Evolutionary conservation across 2,113 vertebrate genomes (phyloP).

Genomic region (Mungos mungo): DNA sequence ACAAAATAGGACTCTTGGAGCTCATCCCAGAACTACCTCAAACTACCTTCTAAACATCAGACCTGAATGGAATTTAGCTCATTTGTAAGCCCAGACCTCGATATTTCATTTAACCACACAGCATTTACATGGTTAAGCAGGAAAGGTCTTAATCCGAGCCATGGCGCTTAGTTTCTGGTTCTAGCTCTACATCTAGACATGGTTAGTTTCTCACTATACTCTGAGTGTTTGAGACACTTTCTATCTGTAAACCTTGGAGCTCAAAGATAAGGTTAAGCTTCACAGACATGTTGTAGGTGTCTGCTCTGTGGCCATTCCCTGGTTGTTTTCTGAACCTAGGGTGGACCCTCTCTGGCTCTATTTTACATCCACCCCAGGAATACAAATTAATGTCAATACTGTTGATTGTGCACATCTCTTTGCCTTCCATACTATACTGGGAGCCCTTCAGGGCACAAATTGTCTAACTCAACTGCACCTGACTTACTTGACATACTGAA

Average conservation of each 20-base stretch:
- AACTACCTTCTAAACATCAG: neutral
- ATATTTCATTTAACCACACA: neutral
- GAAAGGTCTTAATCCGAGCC: neutral
- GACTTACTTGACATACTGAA: slow-evolving; percentile 4
- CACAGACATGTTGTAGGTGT: neutral
- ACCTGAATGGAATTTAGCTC: neutral
- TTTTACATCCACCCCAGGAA: neutral
- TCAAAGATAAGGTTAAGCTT: neutral
- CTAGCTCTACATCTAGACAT: neutral
- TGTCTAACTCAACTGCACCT: neutral
- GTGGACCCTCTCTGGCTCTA: neutral
- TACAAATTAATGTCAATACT: neutral
- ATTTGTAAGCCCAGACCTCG: neutral
- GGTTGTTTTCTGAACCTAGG: neutral
- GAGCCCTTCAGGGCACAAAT: neutral
- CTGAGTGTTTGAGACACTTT: neutral
- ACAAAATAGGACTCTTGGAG: neutral
- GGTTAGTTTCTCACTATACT: neutral
- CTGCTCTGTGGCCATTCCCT: neutral
- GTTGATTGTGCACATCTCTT: neutral
- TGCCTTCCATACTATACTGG: neutral
- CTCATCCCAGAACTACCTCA: neutral
- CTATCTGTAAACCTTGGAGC: neutral
- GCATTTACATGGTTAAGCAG: neutral
- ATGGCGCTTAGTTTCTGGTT: neutral